phyloP scores from a whole-genome alignment of 2,797 vertebrate genomes.

The Enteromius afrohamiltoni region DNA sequence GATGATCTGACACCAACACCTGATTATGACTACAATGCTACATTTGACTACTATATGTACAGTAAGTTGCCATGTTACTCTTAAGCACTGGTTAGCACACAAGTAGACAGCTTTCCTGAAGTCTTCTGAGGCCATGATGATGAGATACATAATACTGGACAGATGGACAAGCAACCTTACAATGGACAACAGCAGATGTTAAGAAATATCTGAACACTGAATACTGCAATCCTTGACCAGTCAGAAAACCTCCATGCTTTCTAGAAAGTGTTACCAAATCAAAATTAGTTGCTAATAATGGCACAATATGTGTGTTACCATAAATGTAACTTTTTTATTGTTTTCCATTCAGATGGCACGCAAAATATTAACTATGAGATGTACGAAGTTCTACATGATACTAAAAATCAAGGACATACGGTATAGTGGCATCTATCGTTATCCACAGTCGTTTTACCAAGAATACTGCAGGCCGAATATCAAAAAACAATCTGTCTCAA shows the following conservation, averaged over 20 bases:
- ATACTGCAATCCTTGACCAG: background rate
- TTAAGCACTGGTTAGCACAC: background rate
- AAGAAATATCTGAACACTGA: background rate
- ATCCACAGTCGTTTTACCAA: background rate
- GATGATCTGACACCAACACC: constrained; percentile 7
- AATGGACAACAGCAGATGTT: too few relatives aligned
- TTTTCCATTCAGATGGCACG: constrained; percentile 39
- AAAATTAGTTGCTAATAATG: background rate
- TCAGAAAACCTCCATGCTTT: background rate
- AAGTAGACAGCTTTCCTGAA: background rate
- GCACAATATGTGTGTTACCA: background rate
- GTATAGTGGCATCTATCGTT: constrained; percentile 1
- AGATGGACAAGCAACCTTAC: background rate
- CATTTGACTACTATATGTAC: constrained; percentile 60
- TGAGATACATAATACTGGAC: background rate
- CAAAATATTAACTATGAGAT: background rate
- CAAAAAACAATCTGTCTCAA: background rate
- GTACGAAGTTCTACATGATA: background rate
- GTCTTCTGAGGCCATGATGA: background rate
- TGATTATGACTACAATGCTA: constrained; percentile 60
- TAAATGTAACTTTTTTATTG: background rate
- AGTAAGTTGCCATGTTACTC: constrained; percentile 40
- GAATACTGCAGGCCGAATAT: background rate
- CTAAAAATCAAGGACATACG: background rate
- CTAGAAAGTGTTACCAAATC: background rate